phyloP scores from a whole-genome alignment of 2,113 vertebrate genomes.

The Phrynosoma blainvillii region DNA sequence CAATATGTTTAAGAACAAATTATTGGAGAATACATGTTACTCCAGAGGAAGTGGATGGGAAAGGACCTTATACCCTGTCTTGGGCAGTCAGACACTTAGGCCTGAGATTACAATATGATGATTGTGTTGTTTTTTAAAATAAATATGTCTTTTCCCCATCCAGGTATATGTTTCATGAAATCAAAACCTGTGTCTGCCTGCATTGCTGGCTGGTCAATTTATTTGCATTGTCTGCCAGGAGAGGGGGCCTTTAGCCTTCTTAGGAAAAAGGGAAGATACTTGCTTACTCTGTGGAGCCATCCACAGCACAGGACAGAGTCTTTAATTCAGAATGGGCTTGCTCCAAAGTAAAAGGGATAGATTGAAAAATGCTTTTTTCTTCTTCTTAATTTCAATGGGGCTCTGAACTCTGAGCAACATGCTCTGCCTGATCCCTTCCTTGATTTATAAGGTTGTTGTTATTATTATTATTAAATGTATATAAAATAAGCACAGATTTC shows the following conservation, averaged over 20 bases:
- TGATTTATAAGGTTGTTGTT: conserved; percentile 43
- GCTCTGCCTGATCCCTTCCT: conserved; percentile 9
- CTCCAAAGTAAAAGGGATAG: conserved; percentile 12
- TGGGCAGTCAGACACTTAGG: background rate
- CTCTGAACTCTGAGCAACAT: background rate
- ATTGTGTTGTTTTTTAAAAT: background rate
- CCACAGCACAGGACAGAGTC: background rate
- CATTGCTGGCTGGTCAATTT: conserved; percentile 19
- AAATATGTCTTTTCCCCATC: background rate
- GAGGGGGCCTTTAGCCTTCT: conserved; percentile 76
- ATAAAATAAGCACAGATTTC: conserved; percentile 46
- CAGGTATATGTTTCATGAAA: background rate
- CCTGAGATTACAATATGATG: background rate
- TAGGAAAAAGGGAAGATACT: conserved; percentile 40
- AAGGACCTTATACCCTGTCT: background rate
- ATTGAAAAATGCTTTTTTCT: conserved; percentile 49
- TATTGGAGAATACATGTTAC: background rate
- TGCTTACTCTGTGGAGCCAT: conserved; percentile 14
- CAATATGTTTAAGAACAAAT: background rate
- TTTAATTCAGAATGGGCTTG: conserved; percentile 43
- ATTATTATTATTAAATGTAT: background rate
- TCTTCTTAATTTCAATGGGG: background rate
- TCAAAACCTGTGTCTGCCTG: background rate
- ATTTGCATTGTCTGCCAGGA: conserved; percentile 76
- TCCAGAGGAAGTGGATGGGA: background rate